Evolutionary conservation across 1,140 invertebrate genomes (phyloP), one percentile per base, ranked within the genome.

Genomic region (Drosophila orosa): DNA sequence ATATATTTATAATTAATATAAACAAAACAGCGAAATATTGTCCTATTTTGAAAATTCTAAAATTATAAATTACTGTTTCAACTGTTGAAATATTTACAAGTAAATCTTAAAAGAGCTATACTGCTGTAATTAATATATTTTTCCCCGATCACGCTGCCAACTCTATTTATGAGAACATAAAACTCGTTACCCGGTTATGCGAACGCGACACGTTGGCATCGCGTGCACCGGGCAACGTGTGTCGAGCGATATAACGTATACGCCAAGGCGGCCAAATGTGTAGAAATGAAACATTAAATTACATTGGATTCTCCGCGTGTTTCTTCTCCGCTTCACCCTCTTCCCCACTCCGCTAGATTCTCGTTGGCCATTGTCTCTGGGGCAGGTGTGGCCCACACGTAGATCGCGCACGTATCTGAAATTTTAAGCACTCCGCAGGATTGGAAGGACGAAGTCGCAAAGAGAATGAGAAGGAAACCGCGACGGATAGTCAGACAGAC

Each of bases 271-370:
- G 62, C 71, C 83, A 79, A 76, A 69, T 83, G 79, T 83, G 84
- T 69, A 80, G 79, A 86, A 83, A 86, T 77, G 79, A 87, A 86
- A 86, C 83, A 86, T 86, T 86, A 86, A 89, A 86, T 89, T 86
- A 86, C 83, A 78, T 79, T 75, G 72, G 71, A 35, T 37, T 50
- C 77, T 78, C 57, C 29, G 27, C 33, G 61, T 17, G 25, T 9
- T 42, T 31, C 60, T 66, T 62, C 17, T 4, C 27, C 50, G n/a
- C 50, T 10, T 22, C 17, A 5, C 12, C 61, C 47, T 24, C 12
- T 44, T 17, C 4, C 7, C 13, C 19, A 33, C 39, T 19, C 45
- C 7, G 25, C 54, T 60, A 44, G 40, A 47, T 22, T 25, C 69
- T n/a, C 25, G 39, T 45, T 59, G 77, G 29, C 55, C 60, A 74